A percentile compares a stretch with the other conserved stretches of the same genome.
phyloP scores from a whole-genome alignment of 2,113 vertebrate genomes.

The Alces alces region DNA sequence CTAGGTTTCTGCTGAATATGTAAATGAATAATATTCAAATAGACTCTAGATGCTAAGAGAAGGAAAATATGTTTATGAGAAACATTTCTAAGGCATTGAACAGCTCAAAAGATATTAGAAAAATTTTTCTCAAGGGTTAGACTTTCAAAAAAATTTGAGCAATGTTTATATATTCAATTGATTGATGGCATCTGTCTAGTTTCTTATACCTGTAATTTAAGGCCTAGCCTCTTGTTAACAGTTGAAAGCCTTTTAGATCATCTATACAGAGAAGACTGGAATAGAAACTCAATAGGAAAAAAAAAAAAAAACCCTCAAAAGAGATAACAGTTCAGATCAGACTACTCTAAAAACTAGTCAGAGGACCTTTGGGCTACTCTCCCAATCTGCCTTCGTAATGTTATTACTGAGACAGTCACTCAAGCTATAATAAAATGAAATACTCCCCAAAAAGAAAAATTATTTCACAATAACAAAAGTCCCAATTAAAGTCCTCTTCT shows the following conservation, averaged over 20 bases:
- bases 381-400: background rate
- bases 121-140: background rate
- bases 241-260: background rate
- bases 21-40: background rate
- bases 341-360: background rate
- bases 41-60: background rate
- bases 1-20: background rate
- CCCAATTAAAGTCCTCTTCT: background rate
- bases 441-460: slow-evolving; percentile 6
- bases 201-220: background rate
- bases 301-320: background rate
- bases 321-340: background rate
- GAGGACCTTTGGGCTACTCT: background rate
- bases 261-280: background rate
- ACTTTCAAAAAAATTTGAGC: background rate
- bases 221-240: background rate
- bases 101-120: background rate
- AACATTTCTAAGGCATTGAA: background rate
- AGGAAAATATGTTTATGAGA: background rate
- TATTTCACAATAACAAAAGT: background rate
- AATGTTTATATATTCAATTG: background rate
- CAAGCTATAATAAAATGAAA: background rate
- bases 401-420: background rate
- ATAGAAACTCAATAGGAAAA: background rate
- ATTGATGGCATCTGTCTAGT: background rate